Base-by-base conservation (phyloP, 2,797 vertebrate species). In the Anguilla anguilla region DNA sequence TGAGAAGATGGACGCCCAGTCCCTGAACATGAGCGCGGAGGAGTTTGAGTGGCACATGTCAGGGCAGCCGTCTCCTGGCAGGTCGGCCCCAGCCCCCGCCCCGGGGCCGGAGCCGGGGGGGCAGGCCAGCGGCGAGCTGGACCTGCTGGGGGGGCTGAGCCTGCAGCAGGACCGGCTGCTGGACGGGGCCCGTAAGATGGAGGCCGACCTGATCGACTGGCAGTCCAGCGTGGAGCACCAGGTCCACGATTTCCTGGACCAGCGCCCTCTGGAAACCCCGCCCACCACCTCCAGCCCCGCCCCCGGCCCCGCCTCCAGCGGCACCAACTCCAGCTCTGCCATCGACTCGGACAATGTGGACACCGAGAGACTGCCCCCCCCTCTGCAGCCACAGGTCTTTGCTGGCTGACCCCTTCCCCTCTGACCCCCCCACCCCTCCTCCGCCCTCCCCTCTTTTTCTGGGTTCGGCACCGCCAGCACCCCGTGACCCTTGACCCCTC, bases 11-110 rank as follows among this genome's bases (percentile, higher is more conserved):
- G 98, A 99, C 6, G 98, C 96, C 49, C 97, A 98, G 93, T 98
- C 98, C 74, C 93, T 99, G 89, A 99, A 99, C 88, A 93, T 99
- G 86, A 99, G 96, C 92, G 93, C 97, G 31, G 97, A 98, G 90
- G 98, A 99, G 92, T 99, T 99, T 88, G 97, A 98, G 88, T 96
- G 96, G 57, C 98, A 99, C 92, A 99, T 99, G 98, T 98, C 97
- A 0, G 98, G 97, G 87, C 96, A 98, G 92, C 94, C 95, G 0
- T 97, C 96, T 46, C 97, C 98, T 0, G 94, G 96, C 90, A 96
- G 96, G 92, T 91, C 72, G 11, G n/a, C 0, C 67, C 0, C 95
- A 95, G 82, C 19, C 67, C 95, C 87, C 15, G 35, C 9, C 67
- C 95, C 87, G 13, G 69, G 19, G 31, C 31, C 67, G 10, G 19